Evolutionary conservation across 2,113 vertebrate genomes (phyloP), one percentile per base, ranked within the genome.

Genomic region (Polypterus bichir): DNA sequence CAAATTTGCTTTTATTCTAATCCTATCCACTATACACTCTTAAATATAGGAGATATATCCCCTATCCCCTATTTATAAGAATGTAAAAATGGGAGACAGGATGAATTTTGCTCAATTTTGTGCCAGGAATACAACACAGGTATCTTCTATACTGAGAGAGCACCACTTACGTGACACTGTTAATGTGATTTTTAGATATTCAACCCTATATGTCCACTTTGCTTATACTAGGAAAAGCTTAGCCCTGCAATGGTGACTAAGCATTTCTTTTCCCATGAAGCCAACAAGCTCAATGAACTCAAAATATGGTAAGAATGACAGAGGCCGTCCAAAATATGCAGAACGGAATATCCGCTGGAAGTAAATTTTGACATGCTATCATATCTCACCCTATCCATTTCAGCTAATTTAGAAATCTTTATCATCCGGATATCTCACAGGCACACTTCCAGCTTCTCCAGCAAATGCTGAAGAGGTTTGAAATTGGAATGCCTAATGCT

Each of bases 361-460:
- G 8, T 5, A 7, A 45, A n/a, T 8, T 8, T 52, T 52, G 3
- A 52, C 56, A 44, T 27, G 27, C 27, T 27, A 63, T 54, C 54
- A 7, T 1, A 54, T 51, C n/a, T 53, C 44, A 60, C 47, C 49
- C 48, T 66, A 46, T 62, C 66, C 51, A 47, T 48, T 65, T 47
- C 5, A 49, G 46, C 49, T 60, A 53, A 59, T 59, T 60, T 48
- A 55, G 48, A 44, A 10, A 46, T 45, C 52, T 58, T 58, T 44
- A 8, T 45, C 46, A 45, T 44, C 56, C 46, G 46, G 44, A 58
- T 58, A 3, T 58, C 11, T 58, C 56, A 45, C 56, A 27, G 44
- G 46, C 56, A 44, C 56, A 58, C 56, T 58, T 45, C 46, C 27
- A 45, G 56, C 46, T 58, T 27, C 27, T 27, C 27, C 27, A 27